Evolutionary conservation across 2,113 vertebrate species (phyloP).

Genomic region (Astatoreochromis straeleni): DNA sequence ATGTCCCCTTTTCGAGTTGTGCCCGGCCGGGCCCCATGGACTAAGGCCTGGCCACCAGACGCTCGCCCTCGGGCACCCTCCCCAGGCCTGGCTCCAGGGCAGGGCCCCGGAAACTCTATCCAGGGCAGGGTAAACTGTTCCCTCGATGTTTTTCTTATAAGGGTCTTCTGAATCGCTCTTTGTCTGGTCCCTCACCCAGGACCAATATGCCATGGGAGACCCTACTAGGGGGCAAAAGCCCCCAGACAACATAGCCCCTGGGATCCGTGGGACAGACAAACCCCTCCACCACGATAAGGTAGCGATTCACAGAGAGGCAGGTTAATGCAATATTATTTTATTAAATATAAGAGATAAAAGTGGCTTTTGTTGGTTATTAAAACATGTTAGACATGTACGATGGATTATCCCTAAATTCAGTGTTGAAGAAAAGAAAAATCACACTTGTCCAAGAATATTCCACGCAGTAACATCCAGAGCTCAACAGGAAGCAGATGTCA

Average conservation of each 20-base stretch:
- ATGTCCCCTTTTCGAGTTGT: rapidly evolving
- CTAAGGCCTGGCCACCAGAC: too few species aligned
- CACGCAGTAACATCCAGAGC: background rate
- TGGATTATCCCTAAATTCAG: background rate
- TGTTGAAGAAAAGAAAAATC: background rate
- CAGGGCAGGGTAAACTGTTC: background rate
- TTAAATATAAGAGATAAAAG: background rate
- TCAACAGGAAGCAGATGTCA: background rate
- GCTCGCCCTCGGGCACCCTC: background rate
- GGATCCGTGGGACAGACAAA: background rate
- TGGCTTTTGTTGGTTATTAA: background rate
- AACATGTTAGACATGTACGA: background rate
- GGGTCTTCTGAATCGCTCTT: background rate
- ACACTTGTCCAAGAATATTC: background rate
- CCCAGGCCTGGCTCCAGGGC: background rate
- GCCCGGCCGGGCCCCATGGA: rapidly evolving
- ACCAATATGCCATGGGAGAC: background rate
- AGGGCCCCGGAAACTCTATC: background rate
- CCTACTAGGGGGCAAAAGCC: rapidly evolving
- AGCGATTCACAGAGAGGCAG: rapidly evolving
- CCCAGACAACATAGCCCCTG: background rate
- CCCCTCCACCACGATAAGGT: background rate
- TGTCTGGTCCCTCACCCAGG: background rate
- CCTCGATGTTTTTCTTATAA: rapidly evolving
- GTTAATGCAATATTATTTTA: background rate